Evolutionary conservation across 2,113 vertebrate genomes (phyloP), one percentile per base, ranked within the genome.

Genomic region (Microcebus lehilahytsara): DNA sequence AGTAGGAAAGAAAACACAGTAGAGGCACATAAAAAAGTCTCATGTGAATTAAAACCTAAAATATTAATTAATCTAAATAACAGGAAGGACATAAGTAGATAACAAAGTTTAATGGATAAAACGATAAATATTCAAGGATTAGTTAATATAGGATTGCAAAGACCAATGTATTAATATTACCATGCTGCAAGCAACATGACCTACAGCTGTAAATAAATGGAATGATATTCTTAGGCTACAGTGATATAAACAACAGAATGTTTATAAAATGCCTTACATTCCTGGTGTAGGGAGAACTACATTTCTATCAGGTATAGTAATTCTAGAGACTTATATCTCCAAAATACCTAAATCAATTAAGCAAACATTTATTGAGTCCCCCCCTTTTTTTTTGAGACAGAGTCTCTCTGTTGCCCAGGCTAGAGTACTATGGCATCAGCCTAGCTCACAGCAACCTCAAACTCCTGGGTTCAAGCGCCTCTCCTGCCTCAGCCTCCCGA

Each of bases 201-300:
- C 84, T 25, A n/a, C 11, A 75, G 6, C 40, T 66, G 4, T 87
- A 72, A 96, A 83, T 85, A 13, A 89, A 78, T 19, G 49, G 23
- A 78, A 95, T 77, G 90, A 86, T 25, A 72, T 64, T 37, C 32
- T 86, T 9, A 72, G 58, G 42, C n/a, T 75, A 81, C 6, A 40
- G 16, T 86, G 46, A 79, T 79, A 91, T 93, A 79, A 75, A 79
- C 7, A 75, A 64, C n/a, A 86, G 6, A 64, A 53, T 80, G 49
- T 80, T 88, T 95, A 84, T 49, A 85, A 77, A 88, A 91, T 27
- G 27, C 30, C 56, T 92, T 83, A 81, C 67, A 93, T 75, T 94
- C 34, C 51, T 90, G 12, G 34, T 91, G 30, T 86, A 56, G 25
- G 40, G 74, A 88, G 60, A 72, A 74, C 37, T 89, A 60, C 19